Base-by-base conservation (phyloP, 1,140 invertebrate genomes). In the Trichonephila inaurata region DNA sequence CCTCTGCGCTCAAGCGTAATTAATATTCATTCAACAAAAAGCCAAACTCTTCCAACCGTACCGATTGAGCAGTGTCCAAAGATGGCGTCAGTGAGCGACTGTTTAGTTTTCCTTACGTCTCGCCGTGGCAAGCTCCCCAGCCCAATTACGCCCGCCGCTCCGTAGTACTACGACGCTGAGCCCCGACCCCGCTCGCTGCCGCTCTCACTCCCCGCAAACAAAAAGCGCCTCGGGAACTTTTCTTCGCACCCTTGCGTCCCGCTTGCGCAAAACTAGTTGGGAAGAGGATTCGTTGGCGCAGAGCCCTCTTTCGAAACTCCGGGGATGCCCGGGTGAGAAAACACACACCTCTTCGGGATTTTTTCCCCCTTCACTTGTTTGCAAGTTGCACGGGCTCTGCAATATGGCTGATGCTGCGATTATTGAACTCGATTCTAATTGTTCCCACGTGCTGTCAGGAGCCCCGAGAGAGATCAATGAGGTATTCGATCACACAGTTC, bases 251-350 rank as follows among this genome's bases (percentile, higher is more conserved):
- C 72, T 24, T 24, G 66, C 8, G 72, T 33, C 72, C 72, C 72
- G 72, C 72, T 77, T 85, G 83, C 83, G 83, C 83, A 85, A 58
- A 85, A 58, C 83, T n/a, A 24, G 44, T 61, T 61, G 8, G 5
- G 6, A 21, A 18, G 7, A 12, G 21, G 83, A 28, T 7, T 60
- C 10, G 1, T 16, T 51, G 83, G 83, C 83, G 83, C 83, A 85
- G 83, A 51, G 21, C 58, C 83, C 81, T 19, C 21, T 85, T 85
- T 85, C 83, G 82, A 85, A 85, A 85, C 58, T 85, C 72, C 72
- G 72, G 72, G 72, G 14, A 85, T 58, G 58, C 83, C 83, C 24
- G 83, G 83, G 83, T 77, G 72, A 40, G 62, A 40, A 4, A 69
- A 14, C 66, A n/a, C n/a, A n/a, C 66, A 28, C 66, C 24, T 21